Conservation (phyloP, 2,113 vertebrate genomes). For the Bubo scandiacus region DNA sequence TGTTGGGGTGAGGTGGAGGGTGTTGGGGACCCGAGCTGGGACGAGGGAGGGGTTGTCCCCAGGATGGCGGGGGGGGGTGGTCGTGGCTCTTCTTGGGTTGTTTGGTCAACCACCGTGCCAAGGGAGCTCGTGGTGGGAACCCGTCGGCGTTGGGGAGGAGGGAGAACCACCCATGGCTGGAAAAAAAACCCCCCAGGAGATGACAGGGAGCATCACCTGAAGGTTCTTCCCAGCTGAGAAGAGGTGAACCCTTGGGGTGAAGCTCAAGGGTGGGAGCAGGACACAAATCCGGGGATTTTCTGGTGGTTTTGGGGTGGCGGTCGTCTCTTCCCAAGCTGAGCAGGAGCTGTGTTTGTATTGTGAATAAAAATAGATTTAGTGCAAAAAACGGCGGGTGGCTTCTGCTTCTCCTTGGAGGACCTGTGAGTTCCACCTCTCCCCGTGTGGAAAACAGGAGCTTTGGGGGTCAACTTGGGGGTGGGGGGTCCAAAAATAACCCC, state of each 20-base stretch:
- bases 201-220: not conserved
- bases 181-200: not conserved
- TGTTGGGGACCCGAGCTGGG: not conserved
- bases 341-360: conserved; percentile 10
- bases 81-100: not conserved
- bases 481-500: too few relatives aligned
- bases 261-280: not conserved
- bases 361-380: conserved; percentile 34
- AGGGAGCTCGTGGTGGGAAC: not conserved
- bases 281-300: not conserved
- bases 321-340: not conserved
- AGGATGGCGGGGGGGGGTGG: not conserved
- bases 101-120: accelerated
- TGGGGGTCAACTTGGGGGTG: not conserved
- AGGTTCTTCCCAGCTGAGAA: not conserved
- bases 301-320: not conserved
- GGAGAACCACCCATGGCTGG: not conserved
- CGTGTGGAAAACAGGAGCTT: not conserved
- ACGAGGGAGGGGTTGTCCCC: not conserved
- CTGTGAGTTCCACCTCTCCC: not conserved
- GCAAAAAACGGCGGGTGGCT: not conserved
- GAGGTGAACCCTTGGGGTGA: not conserved
- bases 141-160: not conserved
- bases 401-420: not conserved
- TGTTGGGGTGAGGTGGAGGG: not conserved